Conservation (phyloP, 2,113 vertebrate species). For the Bettongia penicillata region DNA sequence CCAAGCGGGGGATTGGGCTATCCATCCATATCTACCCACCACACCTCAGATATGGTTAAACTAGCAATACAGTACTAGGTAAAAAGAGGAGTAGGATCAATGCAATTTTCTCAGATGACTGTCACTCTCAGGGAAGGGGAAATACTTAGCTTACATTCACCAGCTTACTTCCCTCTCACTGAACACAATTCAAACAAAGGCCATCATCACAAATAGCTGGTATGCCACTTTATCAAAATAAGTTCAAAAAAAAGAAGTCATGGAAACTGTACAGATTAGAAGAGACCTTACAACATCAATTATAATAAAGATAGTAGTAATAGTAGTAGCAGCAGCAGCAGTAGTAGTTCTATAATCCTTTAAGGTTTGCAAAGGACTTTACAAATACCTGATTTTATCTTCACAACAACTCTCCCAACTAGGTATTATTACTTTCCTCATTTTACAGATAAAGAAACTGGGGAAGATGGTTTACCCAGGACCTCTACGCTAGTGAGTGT, state of each 20-base stretch:
- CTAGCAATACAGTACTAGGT: neutral
- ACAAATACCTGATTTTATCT: neutral
- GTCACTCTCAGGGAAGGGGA: neutral
- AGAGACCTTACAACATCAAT: neutral
- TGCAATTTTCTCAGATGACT: neutral
- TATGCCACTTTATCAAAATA: neutral
- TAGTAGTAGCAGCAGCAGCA: too few relatives aligned
- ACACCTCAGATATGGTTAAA: neutral
- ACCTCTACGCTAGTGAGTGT: neutral
- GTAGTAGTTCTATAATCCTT: neutral
- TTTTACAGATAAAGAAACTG: neutral
- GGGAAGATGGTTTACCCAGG: neutral
- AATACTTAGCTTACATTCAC: neutral
- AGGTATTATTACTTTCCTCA: neutral
- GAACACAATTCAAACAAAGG: neutral
- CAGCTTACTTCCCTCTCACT: neutral
- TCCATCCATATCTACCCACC: neutral
- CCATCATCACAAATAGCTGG: neutral
- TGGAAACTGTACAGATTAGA: neutral
- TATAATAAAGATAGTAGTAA: neutral
- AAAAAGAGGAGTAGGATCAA: neutral
- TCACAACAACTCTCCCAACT: neutral
- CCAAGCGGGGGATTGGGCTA: neutral
- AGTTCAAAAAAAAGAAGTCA: neutral
- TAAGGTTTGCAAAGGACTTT: neutral